phyloP scores from a whole-genome alignment of 1,140 invertebrate genomes.

The Drosophila tani region DNA sequence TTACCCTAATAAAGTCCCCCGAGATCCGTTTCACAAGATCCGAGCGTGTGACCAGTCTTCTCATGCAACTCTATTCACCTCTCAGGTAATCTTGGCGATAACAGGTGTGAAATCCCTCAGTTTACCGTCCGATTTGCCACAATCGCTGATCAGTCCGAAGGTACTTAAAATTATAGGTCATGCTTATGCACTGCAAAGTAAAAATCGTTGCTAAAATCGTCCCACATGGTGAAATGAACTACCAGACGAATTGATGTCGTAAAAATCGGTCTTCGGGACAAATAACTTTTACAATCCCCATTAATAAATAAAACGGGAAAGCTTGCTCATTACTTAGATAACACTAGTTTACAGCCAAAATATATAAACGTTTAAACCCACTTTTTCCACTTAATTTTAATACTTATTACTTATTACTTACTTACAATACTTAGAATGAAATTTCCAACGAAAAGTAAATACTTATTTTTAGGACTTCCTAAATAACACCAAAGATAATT shows the following conservation, averaged over 20 bases:
- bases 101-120: slow-evolving; percentile 16
- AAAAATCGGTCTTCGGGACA: slow-evolving; percentile 1
- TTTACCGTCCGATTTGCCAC: slow-evolving; percentile 5
- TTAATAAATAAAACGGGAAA: neutral
- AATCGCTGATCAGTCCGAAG: slow-evolving; percentile 1
- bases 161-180: slow-evolving; percentile 19
- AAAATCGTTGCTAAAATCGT: neutral
- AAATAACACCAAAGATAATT: neutral
- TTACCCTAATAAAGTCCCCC: neutral
- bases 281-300: neutral
- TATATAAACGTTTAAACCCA: too few species aligned
- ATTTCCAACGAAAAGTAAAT: neutral
- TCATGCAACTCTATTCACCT: neutral
- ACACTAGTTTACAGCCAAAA: too few species aligned
- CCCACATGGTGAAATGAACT: slow-evolving; percentile 18
- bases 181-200: slow-evolving; percentile 17
- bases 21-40: slow-evolving; percentile 4
- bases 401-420: too few species aligned
- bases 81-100: slow-evolving; percentile 9
- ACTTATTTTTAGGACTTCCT: slow-evolving; percentile 14
- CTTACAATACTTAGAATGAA: neutral
- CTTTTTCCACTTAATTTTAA: too few species aligned
- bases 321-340: too few species aligned
- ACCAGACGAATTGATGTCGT: neutral
- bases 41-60: neutral